phyloP scores from a whole-genome alignment of 2,888 invertebrate genomes.

The Mesorhabditis sp. region DNA sequence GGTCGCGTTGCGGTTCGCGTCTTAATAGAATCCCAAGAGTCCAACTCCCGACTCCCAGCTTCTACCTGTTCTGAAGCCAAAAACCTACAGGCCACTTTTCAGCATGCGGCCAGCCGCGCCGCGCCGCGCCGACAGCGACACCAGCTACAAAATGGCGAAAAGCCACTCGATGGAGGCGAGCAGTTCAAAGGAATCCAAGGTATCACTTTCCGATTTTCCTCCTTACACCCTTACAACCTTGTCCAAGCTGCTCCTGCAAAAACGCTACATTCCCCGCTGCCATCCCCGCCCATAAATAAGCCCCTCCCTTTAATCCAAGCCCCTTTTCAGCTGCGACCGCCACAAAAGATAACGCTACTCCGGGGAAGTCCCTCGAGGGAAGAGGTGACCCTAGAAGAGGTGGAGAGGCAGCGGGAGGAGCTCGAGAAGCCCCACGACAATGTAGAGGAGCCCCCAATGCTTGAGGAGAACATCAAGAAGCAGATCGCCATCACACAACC shows the following conservation, averaged over 20 bases:
- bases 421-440: too few relatives aligned
- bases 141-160: constrained; percentile 5
- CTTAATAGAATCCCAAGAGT: too few relatives aligned
- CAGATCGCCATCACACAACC: not conserved
- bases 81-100: not conserved
- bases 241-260: too few relatives aligned
- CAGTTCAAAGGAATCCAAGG: not conserved
- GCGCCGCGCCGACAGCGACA: not conserved
- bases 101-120: not conserved
- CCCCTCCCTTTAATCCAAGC: too few relatives aligned
- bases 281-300: too few relatives aligned
- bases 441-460: not conserved
- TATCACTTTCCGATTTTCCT: not conserved
- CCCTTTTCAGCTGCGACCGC: not conserved
- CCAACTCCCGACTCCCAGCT: too few relatives aligned
- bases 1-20: too few relatives aligned
- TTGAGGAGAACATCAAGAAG: not conserved
- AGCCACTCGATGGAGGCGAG: not conserved
- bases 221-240: too few relatives aligned
- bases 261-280: too few relatives aligned
- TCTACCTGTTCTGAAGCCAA: too few relatives aligned
- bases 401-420: not conserved
- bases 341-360: not conserved
- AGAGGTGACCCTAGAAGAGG: not conserved
- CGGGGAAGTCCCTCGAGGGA: constrained; percentile 2